phyloP scores from a whole-genome alignment of 2,888 invertebrate genomes.

The Polymixis lichenea region DNA sequence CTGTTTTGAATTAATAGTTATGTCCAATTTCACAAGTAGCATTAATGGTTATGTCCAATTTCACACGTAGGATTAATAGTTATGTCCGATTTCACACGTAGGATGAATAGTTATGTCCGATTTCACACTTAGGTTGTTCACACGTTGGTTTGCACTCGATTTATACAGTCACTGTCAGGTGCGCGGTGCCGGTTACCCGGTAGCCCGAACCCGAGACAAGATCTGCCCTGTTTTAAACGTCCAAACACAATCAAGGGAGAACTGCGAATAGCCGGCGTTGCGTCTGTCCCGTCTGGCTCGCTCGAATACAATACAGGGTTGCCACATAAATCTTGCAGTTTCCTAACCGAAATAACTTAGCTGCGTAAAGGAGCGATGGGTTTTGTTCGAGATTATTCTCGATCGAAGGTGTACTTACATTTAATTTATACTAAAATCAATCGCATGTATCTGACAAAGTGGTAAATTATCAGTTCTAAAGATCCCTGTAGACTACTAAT shows the following conservation, averaged over 20 bases:
- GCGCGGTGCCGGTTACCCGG: neutral
- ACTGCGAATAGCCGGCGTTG: neutral
- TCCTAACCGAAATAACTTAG: neutral
- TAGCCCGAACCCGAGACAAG: too few relatives aligned
- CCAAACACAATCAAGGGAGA: conserved; percentile 3
- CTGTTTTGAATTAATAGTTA: neutral
- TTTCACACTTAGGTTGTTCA: neutral
- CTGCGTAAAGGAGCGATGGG: neutral
- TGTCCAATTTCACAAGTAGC: neutral
- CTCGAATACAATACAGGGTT: conserved; percentile 23
- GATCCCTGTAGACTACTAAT: too few relatives aligned
- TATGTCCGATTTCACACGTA: neutral
- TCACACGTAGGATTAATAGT: too few relatives aligned
- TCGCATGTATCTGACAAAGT: neutral
- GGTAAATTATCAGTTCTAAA: neutral
- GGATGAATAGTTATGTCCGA: neutral
- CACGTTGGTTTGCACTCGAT: neutral
- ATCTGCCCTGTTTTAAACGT: neutral
- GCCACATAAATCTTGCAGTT: neutral
- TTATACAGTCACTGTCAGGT: neutral
- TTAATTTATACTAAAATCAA: neutral
- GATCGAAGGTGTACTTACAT: neutral
- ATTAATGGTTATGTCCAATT: neutral
- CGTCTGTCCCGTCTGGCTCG: neutral
- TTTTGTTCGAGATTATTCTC: neutral